Evolutionary conservation across 2,888 invertebrate species (phyloP), one percentile per base, ranked within the genome.

Genomic region (Leptothorax acervorum): DNA sequence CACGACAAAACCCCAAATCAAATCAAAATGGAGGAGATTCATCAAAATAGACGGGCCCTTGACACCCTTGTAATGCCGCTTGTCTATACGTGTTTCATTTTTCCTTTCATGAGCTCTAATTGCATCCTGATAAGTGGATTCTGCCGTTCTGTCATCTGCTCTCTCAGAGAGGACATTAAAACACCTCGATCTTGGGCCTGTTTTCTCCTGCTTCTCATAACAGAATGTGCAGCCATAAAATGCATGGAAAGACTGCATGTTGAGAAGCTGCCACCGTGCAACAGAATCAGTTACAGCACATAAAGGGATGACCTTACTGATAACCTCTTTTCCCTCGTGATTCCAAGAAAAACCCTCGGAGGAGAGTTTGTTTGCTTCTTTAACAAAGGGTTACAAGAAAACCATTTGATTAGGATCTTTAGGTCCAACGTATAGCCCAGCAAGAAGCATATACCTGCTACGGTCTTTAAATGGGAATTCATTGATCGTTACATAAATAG

Each of bases 401-500:
- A 45, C 6, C 31, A 79, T 28, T 70, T 79, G 70, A 79, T 79
- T 79, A 3, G 57, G 57, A 53, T 79, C 71, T 5, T 79, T 79
- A 57, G 23, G 12, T 57, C 70, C 78, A 70, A 79, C 11, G 23
- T 79, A 79, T 45, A 79, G 53, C n/a, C 70, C 78, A 70, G 45
- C 57, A 66, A 70, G 70, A 55, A 79, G 31, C 68, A 79, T 70
- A 71, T 79, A 70, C 12, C 15, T 70, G 55, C 45, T 57, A 3
- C 57, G 55, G 1, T 79, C 55, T 70, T 70, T 70, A 79, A 70
- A 79, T 55, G 70, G 70, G 6, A 79, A 5, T 79, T 79, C 45
- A 79, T 79, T 79, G 15, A 79, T 70, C 4, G 78, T 79, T 57
- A 66, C 42, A 79, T 79, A 79, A 79, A 79, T 79, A 79, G 78